Evolutionary conservation across 1,140 invertebrate genomes (phyloP).

Genomic region (Brachionus rotundiformis): DNA sequence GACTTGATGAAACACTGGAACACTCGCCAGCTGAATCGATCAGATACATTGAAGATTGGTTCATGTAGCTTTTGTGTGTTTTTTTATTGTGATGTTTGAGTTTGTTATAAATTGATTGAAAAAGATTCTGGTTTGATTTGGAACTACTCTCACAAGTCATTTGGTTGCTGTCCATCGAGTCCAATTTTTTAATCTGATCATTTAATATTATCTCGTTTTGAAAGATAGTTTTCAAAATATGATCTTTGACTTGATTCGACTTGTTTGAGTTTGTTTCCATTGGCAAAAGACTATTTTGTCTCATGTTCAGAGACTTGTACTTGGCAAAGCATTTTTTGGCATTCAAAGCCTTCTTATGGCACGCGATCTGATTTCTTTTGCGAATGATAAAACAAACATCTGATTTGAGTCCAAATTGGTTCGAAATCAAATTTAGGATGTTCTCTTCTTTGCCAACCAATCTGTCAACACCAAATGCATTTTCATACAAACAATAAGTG

Average conservation of each 20-base stretch:
- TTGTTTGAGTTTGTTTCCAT: neutral
- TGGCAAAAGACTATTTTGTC: no score
- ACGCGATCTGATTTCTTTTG: neutral
- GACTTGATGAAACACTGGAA: slow-evolving; percentile 12
- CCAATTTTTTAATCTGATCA: neutral
- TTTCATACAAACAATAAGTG: slow-evolving; percentile 11
- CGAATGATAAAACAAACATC: neutral
- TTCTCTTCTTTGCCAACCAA: slow-evolving; percentile 24
- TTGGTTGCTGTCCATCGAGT: neutral
- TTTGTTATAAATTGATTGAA: slow-evolving; percentile 8
- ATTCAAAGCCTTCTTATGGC: neutral
- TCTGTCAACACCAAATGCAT: slow-evolving; percentile 16
- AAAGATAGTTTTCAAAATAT: neutral
- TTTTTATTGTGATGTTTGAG: neutral
- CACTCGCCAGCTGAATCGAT: slow-evolving; percentile 12
- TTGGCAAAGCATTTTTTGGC: neutral
- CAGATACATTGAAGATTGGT: neutral
- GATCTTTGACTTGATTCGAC: neutral
- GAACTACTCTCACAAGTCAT: neutral
- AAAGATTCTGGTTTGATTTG: neutral
- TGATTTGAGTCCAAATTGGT: neutral
- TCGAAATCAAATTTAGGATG: neutral
- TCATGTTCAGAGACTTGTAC: neutral
- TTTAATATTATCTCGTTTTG: slow-evolving; percentile 21
- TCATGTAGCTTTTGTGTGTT: neutral